Conservation (phyloP, 1,140 invertebrate species). For the Sogatella furcifera region DNA sequence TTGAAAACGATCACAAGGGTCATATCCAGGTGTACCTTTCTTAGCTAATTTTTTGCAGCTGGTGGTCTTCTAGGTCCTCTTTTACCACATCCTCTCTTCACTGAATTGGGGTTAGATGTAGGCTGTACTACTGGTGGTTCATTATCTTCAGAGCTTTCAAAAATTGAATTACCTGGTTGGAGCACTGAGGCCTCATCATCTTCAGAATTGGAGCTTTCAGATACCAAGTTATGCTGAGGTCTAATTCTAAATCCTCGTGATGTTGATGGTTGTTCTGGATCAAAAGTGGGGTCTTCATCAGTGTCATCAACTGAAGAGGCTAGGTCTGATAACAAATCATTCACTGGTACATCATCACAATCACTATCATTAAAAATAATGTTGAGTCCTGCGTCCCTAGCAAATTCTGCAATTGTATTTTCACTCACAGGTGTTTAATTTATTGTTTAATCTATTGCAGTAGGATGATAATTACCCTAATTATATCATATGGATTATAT, state of each 20-base stretch:
- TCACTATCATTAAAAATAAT: conserved; percentile 2
- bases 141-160: background rate
- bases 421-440: conserved; percentile 3
- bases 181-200: background rate
- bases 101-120: background rate
- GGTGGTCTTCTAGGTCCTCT: background rate
- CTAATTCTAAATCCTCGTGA: background rate
- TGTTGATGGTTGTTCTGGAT: background rate
- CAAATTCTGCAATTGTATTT: conserved; percentile 3
- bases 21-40: conserved; percentile 20
- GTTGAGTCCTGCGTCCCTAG: background rate
- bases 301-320: background rate
- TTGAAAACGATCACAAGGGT: conserved; percentile 24
- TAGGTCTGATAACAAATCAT: background rate
- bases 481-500: too few species aligned
- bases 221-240: background rate
- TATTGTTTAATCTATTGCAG: too few species aligned
- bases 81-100: background rate
- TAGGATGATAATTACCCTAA: too few species aligned
- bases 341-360: background rate
- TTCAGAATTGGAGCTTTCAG: background rate
- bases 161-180: background rate
- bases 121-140: background rate
- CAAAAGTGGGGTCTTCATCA: background rate
- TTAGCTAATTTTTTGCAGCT: conserved; percentile 10